Conservation (phyloP, 2,888 invertebrate genomes). For the Hyalella azteca region DNA sequence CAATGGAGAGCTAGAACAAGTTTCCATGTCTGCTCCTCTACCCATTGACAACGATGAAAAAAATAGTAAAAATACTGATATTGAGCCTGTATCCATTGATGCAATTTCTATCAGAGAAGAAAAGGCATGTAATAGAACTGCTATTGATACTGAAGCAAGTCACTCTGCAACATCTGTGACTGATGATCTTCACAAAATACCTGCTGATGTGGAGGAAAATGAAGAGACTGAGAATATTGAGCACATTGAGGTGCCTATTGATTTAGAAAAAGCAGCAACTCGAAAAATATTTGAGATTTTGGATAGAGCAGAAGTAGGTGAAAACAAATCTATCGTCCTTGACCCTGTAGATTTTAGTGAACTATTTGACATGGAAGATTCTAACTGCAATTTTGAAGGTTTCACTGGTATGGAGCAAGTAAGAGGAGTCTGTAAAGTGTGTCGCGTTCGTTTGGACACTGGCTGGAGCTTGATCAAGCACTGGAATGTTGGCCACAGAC, state of each 20-base stretch:
- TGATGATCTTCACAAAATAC: not conserved
- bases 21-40: not conserved
- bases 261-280: not conserved
- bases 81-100: not conserved
- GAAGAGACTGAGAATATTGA: not conserved
- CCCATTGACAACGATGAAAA: not conserved
- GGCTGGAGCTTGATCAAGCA: constrained; percentile 29
- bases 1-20: not conserved
- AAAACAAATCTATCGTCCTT: not conserved
- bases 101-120: not conserved
- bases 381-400: constrained; percentile 21
- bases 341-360: not conserved
- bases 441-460: constrained; percentile 19
- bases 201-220: not conserved
- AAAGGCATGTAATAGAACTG: not conserved
- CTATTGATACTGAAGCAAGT: not conserved
- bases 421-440: constrained; percentile 35
- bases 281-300: not conserved
- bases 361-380: not conserved
- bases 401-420: constrained; percentile 16
- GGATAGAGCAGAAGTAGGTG: constrained; percentile 21
- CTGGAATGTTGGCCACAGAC: constrained; percentile 48
- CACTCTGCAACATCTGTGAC: not conserved
- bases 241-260: not conserved
- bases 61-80: not conserved